Base-by-base conservation (phyloP, 2,113 vertebrate species). In the Platycercus adscitus region DNA sequence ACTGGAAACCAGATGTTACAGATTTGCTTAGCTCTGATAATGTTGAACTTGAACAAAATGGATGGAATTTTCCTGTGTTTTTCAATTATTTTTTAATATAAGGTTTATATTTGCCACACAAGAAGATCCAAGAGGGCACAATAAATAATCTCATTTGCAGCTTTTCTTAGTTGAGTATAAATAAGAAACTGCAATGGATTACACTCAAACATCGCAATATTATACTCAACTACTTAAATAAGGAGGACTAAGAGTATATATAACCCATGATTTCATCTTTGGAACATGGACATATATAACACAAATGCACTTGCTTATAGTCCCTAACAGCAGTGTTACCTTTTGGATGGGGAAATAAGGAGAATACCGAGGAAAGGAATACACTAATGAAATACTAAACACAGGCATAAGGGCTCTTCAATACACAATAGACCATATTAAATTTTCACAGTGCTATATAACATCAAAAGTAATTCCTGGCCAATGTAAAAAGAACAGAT, bases 1-100 rank as follows among this genome's bases (percentile, higher is more conserved):
- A 81, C 25, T 87, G 77, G 58, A 92, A 92, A 90, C 72, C 56
- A 94, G 86, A 97, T 91, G 61, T 84, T 92, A 79, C 19, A 76
- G 39, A 92, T 84, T 81, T 81, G 52, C 65, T 93, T 68, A 81
- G 55, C 61, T 93, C 37, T 64, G 28, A 44, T 91, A 61, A 73
- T 89, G 88, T 47, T 88, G 49, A 66, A 87, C 5, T 4, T 82
- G 61, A 52, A 61, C 44, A 86, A 86, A 86, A 72, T 10, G 33
- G 19, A 19, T 85, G n/a, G 20, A 25, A 44, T 58, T 91, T 69
- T 87, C 37, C 49, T 46, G 2, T 13, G 25, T 31, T 82, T 82
- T 87, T 11, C 7, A 44, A 31, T 50, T 44, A 16, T 55, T 81
- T 91, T 69, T 93, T 58, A 78, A 90, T 56, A 52, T 1, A 89